phyloP scores from a whole-genome alignment of 2,113 vertebrate species.

The Ibidorhyncha struthersii region DNA sequence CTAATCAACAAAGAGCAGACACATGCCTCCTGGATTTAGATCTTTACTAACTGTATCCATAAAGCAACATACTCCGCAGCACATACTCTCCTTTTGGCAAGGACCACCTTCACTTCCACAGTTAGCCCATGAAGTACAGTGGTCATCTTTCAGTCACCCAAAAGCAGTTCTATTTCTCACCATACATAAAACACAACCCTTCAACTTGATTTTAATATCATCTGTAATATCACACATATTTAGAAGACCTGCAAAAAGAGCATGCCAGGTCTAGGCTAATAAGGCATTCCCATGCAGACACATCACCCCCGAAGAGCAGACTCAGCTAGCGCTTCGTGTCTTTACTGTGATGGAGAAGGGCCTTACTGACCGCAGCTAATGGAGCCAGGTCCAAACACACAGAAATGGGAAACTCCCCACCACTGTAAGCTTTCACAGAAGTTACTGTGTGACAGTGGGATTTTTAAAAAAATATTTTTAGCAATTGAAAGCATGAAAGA shows the following conservation, averaged over 20 bases:
- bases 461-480: not conserved
- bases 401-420: not conserved
- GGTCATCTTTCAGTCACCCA: not conserved
- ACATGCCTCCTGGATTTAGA: not conserved
- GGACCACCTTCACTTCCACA: not conserved
- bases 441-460: not conserved
- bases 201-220: not conserved
- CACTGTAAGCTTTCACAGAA: not conserved
- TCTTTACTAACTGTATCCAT: not conserved
- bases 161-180: not conserved
- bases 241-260: not conserved
- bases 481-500: not conserved
- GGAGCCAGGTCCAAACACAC: not conserved
- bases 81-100: not conserved
- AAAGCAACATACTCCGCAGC: not conserved
- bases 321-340: accelerated
- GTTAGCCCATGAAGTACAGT: not conserved
- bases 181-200: not conserved
- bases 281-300: not conserved
- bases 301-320: not conserved
- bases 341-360: not conserved
- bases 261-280: not conserved
- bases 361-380: accelerated
- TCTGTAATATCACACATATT: not conserved
- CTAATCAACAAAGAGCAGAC: not conserved